Conservation (phyloP, 2,113 vertebrate genomes). For the Edolisoma coerulescens region DNA sequence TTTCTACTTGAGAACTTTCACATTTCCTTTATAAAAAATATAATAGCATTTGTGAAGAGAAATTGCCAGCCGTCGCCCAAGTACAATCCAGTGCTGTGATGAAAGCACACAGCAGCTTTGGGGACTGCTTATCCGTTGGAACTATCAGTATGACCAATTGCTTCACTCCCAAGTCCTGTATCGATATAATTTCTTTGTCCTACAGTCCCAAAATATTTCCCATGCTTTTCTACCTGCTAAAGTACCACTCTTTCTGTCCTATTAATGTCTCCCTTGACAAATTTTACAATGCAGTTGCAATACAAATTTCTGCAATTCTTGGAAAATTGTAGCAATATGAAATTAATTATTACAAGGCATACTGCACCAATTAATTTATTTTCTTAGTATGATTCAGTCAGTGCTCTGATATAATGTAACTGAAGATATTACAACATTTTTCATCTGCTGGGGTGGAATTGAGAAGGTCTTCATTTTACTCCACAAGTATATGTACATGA, state of each 20-base stretch:
- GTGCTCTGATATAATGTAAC: neutral
- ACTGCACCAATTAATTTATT: neutral
- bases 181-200: neutral
- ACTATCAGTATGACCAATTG: neutral
- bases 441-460: neutral
- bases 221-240: neutral
- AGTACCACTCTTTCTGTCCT: neutral
- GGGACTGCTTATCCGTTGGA: neutral
- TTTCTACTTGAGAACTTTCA: neutral
- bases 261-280: neutral
- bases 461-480: neutral
- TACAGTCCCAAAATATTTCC: neutral
- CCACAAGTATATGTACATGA: neutral
- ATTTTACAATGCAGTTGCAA: neutral
- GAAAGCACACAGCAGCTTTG: neutral
- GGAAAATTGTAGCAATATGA: neutral
- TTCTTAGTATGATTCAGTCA: neutral
- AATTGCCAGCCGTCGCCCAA: neutral
- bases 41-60: neutral
- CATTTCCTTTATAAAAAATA: neutral
- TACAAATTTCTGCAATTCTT: neutral
- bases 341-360: neutral
- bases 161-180: neutral
- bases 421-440: neutral
- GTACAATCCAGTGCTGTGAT: neutral